phyloP scores from a whole-genome alignment of 2,888 invertebrate genomes.

The Tholera decimalis region DNA sequence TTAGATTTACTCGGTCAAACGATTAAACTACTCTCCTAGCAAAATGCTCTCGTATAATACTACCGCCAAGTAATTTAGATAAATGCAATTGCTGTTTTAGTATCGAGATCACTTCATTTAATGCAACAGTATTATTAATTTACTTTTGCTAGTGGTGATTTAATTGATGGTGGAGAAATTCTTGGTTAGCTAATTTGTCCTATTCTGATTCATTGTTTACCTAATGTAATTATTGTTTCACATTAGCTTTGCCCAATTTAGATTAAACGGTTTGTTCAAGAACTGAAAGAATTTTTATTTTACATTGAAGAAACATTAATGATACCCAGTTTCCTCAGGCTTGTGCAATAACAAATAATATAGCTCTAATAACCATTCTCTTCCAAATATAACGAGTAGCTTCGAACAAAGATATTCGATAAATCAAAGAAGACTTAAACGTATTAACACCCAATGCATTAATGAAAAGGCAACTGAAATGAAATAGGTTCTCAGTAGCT shows the following conservation, averaged over 20 bases:
- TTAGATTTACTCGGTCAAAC: constrained; percentile 66
- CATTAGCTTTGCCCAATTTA: not conserved
- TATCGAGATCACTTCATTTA: constrained; percentile 44
- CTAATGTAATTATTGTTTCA: not conserved
- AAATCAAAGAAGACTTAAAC: not conserved
- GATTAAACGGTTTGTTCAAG: not conserved
- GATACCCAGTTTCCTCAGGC: not conserved
- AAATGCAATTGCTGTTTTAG: constrained; percentile 55
- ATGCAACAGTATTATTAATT: constrained; percentile 29
- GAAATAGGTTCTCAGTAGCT: constrained; percentile 24
- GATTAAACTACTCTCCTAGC: constrained; percentile 51
- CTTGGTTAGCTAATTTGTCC: not conserved
- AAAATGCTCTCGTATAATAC: constrained; percentile 65
- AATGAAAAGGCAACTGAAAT: constrained; percentile 5
- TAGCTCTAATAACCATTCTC: not conserved
- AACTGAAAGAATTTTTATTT: not conserved
- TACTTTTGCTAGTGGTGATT: constrained; percentile 9
- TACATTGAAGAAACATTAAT: not conserved
- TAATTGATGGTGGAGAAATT: constrained; percentile 1
- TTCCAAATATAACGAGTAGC: not conserved
- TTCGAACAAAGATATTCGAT: not conserved
- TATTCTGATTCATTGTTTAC: not conserved
- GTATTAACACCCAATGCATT: not conserved
- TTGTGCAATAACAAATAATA: not conserved
- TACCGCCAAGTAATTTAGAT: constrained; percentile 61